phyloP scores from a whole-genome alignment of 2,888 invertebrate genomes.

The Dendrolimus pini region DNA sequence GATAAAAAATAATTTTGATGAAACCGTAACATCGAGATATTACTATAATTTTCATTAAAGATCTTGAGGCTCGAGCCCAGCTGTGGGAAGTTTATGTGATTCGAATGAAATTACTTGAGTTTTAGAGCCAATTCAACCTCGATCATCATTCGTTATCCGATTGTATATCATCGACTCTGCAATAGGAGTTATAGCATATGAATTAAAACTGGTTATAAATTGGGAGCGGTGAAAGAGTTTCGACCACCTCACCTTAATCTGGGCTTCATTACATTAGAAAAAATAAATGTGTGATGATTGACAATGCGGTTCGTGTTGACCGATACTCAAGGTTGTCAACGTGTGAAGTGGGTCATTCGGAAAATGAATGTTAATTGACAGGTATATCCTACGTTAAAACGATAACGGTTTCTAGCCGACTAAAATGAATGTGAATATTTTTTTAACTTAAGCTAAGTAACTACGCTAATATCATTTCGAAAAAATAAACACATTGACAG shows the following conservation, averaged over 20 bases:
- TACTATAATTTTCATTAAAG: no score
- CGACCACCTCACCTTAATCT: not conserved
- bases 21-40: no score
- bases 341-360: slow-evolving; percentile 29
- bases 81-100: no score
- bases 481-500: not conserved
- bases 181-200: not conserved
- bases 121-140: no score
- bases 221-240: not conserved
- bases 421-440: not conserved
- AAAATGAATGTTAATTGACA: slow-evolving; percentile 17
- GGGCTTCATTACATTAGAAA: not conserved
- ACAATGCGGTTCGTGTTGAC: slow-evolving; percentile 4
- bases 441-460: not conserved
- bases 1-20: no score
- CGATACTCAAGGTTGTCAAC: slow-evolving; percentile 19
- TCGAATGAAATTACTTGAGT: no score
- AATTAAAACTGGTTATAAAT: not conserved
- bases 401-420: not conserved
- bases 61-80: no score
- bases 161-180: no score
- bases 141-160: no score
- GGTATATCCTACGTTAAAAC: not conserved
- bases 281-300: slow-evolving; percentile 1
- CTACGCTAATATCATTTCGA: no score